Evolutionary conservation across 2,888 invertebrate genomes (phyloP).

Genomic region (Tenodera sinensis): DNA sequence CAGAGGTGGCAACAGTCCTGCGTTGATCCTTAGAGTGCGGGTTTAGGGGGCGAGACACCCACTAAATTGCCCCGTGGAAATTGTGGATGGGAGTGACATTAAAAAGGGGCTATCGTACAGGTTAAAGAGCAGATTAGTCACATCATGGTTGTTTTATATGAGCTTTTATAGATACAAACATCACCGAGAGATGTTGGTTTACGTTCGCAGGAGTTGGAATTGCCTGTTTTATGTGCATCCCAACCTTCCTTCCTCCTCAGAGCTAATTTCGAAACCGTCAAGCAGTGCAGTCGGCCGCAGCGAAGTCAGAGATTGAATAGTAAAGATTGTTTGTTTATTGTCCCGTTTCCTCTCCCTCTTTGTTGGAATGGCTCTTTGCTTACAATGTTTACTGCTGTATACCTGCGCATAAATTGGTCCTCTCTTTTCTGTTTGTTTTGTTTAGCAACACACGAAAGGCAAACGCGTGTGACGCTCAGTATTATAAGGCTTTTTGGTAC

Average conservation of each 20-base stretch:
- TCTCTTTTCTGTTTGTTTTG: background rate
- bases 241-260: background rate
- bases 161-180: conserved; percentile 3
- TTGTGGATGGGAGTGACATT: background rate
- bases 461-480: background rate
- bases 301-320: conserved; percentile 17
- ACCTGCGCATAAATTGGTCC: background rate
- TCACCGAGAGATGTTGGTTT: background rate
- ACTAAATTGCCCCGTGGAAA: background rate
- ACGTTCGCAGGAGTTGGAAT: background rate
- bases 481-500: background rate
- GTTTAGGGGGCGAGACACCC: background rate
- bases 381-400: background rate
- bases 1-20: background rate
- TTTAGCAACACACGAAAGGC: background rate
- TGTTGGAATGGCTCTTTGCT: conserved; percentile 6
- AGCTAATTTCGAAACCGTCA: conserved; percentile 3
- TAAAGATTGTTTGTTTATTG: conserved; percentile 28
- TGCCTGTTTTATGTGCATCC: background rate
- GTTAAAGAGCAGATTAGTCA: conserved; percentile 7
- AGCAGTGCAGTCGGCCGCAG: background rate
- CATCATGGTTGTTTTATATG: background rate
- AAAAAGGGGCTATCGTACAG: background rate
- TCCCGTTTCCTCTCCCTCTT: conserved; percentile 5
- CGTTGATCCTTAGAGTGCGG: background rate